Percentiles rank a stretch among this genome's conserved stretches.
phyloP scores from a whole-genome alignment of 1,140 invertebrate species.

The Drosophila lowei region DNA sequence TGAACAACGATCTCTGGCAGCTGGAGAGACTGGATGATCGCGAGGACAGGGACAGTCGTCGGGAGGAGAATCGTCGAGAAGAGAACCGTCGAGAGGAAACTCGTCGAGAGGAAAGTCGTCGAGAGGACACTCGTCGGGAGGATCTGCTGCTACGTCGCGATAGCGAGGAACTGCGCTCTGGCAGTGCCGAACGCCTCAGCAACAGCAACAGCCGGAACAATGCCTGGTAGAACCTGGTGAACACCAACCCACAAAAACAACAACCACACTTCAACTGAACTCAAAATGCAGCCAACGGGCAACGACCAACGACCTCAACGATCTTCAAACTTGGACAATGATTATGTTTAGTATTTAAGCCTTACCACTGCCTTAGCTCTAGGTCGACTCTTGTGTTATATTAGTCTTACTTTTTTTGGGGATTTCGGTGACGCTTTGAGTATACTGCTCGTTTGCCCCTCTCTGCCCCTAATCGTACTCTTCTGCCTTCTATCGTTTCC shows the following conservation, averaged over 20 bases:
- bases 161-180: constrained; percentile 43
- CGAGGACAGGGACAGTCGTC: constrained; percentile 34
- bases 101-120: constrained; percentile 29
- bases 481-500: too few relatives aligned
- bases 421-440: constrained; percentile 46
- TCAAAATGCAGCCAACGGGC: constrained; percentile 54
- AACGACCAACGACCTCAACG: constrained; percentile 34
- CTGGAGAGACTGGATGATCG: constrained; percentile 54
- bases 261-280: constrained; percentile 54
- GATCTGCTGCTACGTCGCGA: neutral
- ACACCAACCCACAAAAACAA: neutral
- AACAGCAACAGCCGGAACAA: constrained; percentile 29
- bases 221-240: constrained; percentile 43
- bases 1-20: constrained; percentile 62
- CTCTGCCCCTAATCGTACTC: neutral
- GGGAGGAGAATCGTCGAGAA: constrained; percentile 14
- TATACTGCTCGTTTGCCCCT: constrained; percentile 2
- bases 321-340: constrained; percentile 51
- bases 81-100: constrained; percentile 31
- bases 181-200: constrained; percentile 26
- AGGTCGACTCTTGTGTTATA: constrained; percentile 48
- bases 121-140: constrained; percentile 2
- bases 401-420: constrained; percentile 44
- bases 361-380: constrained; percentile 14
- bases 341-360: constrained; percentile 38